phyloP scores from a whole-genome alignment of 2,888 invertebrate species.

The Melanophora roralis region DNA sequence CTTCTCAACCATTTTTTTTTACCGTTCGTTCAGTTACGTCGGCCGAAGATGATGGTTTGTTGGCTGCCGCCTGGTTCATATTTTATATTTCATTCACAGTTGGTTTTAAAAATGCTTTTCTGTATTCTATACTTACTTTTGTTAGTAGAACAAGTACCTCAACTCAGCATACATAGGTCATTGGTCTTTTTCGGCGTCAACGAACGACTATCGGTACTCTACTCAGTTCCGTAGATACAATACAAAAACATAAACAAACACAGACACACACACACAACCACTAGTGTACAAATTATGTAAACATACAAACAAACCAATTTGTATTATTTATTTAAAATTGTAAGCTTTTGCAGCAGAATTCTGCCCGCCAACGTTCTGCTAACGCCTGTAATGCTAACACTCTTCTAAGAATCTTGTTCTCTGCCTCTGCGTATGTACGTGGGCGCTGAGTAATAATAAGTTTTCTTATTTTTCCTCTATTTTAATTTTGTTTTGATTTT shows the following conservation, averaged over 20 bases:
- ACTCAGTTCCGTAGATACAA: slow-evolving; percentile 37
- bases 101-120: slow-evolving; percentile 35
- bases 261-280: background rate
- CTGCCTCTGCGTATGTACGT: slow-evolving; percentile 41
- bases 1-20: background rate
- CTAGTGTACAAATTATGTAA: background rate
- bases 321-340: background rate
- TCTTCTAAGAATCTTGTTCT: slow-evolving; percentile 42
- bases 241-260: background rate
- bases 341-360: slow-evolving; percentile 44
- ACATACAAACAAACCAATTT: background rate
- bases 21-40: background rate
- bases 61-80: background rate
- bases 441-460: slow-evolving; percentile 48
- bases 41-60: background rate
- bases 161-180: slow-evolving; percentile 76
- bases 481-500: too few species aligned
- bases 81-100: slow-evolving; percentile 30
- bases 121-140: slow-evolving; percentile 55
- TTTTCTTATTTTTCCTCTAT: slow-evolving; percentile 8
- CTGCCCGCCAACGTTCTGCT: slow-evolving; percentile 29
- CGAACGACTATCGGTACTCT: slow-evolving; percentile 65
- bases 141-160: slow-evolving; percentile 64
- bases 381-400: slow-evolving; percentile 42
- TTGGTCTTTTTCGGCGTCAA: slow-evolving; percentile 77